Evolutionary conservation across 2,797 vertebrate species (phyloP), one percentile per base, ranked within the genome.

Genomic region (Xerus rutilus): DNA sequence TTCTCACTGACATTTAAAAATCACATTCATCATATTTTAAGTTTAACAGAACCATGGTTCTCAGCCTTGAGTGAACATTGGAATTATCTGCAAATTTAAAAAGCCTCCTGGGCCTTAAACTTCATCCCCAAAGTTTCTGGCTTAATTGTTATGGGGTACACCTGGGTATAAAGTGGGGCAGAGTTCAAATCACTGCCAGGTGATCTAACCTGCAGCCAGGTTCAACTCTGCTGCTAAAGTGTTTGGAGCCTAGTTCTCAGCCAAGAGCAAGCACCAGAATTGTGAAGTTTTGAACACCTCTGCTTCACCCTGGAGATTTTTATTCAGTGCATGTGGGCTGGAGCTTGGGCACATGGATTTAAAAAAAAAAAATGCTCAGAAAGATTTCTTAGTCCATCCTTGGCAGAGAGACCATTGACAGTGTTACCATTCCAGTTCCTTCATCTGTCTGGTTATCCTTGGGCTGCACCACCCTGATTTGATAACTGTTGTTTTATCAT

Each of bases 11-110:
- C n/a, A 76, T 43, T 83, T 62, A 57, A 81, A 89, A 83, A 64
- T 85, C 62, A 67, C 57, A 45, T 82, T 62, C 39, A 47, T 84
- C 20, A 17, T 83, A 83, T 83, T 95, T 78, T 54, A 95, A 86
- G 62, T 82, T 59, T 65, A 39, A 81, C 20, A 35, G 47, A 57
- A 59, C 64, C 76, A 12, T 30, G 35, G 14, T 76, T 70, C 77
- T 86, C 83, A 65, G 1, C 9, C 32, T 74, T 49, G 25, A 65
- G 43, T 30, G 12, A 35, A 25, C n/a, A 47, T 7, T 49, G 32
- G n/a, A 93, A 70, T 93, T 52, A 74, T 25, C 13, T 39, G n/a
- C 8, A 23, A 89, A 14, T 30, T 84, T 64, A 64, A 59, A 52
- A 88, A 57, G 15, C 18, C 20, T 12, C 2, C 28, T 23, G 35